phyloP scores from a whole-genome alignment of 2,888 invertebrate species.

The Cerceris ruficornis region DNA sequence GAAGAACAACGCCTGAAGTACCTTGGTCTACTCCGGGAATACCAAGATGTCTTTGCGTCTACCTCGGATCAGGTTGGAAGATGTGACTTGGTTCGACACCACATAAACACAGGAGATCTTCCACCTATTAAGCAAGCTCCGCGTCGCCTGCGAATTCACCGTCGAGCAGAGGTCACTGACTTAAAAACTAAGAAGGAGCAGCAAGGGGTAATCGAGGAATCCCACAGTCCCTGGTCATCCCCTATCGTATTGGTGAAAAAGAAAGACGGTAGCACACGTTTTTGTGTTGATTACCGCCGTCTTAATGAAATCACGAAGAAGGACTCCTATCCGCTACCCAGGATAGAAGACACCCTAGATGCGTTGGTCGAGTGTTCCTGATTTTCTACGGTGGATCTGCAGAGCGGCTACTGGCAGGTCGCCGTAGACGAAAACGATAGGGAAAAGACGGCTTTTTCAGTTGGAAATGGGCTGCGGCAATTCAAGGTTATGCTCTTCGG shows the following conservation, averaged over 20 bases:
- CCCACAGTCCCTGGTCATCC: neutral
- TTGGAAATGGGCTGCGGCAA: constrained; percentile 46
- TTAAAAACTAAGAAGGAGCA: neutral
- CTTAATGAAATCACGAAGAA: neutral
- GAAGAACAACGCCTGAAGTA: too few species aligned
- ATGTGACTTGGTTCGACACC: too few species aligned
- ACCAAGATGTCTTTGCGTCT: too few species aligned
- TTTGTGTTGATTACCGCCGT: neutral
- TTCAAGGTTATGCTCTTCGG: constrained; percentile 59
- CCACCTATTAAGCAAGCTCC: too few species aligned
- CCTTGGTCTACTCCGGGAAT: too few species aligned
- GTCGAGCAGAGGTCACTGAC: too few species aligned
- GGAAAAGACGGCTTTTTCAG: constrained; percentile 42
- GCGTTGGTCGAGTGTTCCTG: neutral
- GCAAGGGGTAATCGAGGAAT: neutral
- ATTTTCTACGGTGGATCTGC: neutral
- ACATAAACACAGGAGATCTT: too few species aligned
- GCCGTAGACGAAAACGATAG: constrained; percentile 9
- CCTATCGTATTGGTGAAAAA: neutral
- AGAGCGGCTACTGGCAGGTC: neutral
- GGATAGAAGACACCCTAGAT: constrained; percentile 9
- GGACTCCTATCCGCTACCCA: neutral
- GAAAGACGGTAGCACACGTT: neutral
- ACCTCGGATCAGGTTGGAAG: too few species aligned
- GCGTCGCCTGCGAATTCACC: too few species aligned